Evolutionary conservation across 2,113 vertebrate species (phyloP), one percentile per base, ranked within the genome.

Genomic region (Alligator sinensis): DNA sequence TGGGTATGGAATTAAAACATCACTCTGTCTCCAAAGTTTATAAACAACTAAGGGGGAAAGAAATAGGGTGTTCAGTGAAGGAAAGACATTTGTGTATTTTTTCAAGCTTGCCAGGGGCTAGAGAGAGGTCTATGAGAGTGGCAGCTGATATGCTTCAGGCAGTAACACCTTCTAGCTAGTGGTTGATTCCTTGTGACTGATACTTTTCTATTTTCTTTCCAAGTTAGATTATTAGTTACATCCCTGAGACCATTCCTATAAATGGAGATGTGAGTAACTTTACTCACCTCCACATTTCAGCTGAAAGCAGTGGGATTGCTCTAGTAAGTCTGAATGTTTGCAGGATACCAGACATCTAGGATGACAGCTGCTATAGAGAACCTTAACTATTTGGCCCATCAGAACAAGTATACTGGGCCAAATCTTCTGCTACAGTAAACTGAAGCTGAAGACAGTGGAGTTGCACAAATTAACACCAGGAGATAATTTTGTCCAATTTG

Each of bases 71-170:
- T 97, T 97, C 86, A 1, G 91, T 98, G 98, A 98, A 96, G 97
- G 90, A 95, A 93, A 97, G 98, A 97, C 97, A 98, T 97, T 98
- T 98, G 98, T 98, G 97, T 98, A 98, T 98, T 98, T 98, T 98
- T 97, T 96, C 97, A 97, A 90, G 97, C 96, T 97, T 96, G 96
- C 97, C 97, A 96, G 96, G 96, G 95, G 96, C 97, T 97, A 92
- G 95, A 94, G 89, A 94, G 96, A 97, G 96, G 94, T 96, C 96
- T 66, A 30, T 76, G 90, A 94, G 97, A 96, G 86, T 97, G 97
- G 97, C 97, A 97, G 97, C 97, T 98, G 97, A 98, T 97, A 96
- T 16, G 92, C 94, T 95, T 98, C 97, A 97, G 95, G 93, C 97
- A 95, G 76, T 93, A 95, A 96, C 91, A 68, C 66, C 2, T 59